Percentiles rank a stretch among this genome's conserved stretches.
Evolutionary conservation across 2,797 vertebrate genomes (phyloP).

Genomic region (Vespertilio murinus): DNA sequence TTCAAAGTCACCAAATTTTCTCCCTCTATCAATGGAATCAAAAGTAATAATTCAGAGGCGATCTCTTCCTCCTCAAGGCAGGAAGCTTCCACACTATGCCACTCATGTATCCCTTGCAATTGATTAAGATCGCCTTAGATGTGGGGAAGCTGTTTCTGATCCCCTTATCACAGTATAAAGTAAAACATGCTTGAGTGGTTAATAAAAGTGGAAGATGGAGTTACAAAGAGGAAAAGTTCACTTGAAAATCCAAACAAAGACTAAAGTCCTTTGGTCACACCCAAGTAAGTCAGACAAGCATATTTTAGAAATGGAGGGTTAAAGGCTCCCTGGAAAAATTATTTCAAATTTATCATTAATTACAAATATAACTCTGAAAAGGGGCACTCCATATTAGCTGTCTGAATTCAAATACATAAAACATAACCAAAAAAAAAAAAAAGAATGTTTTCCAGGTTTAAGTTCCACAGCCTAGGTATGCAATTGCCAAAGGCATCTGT

Average conservation of each 20-base stretch:
- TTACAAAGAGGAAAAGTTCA: conserved; percentile 80
- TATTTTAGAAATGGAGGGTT: conserved; percentile 46
- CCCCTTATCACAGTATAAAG: conserved; percentile 64
- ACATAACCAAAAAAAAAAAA: conserved; percentile 48
- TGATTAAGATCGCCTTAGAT: conserved; percentile 78
- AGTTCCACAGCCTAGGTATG: background rate
- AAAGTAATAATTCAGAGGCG: conserved; percentile 67
- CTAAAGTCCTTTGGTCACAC: conserved; percentile 70
- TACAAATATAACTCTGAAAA: conserved; percentile 27
- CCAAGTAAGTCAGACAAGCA: conserved; percentile 59
- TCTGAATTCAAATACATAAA: conserved; percentile 48
- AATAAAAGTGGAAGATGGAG: conserved; percentile 78
- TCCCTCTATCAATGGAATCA: conserved; percentile 73
- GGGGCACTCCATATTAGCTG: background rate
- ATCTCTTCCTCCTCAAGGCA: conserved; percentile 71
- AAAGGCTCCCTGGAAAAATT: background rate
- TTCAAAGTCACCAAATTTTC: conserved; percentile 71
- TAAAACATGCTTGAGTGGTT: conserved; percentile 72
- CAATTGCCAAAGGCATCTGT: conserved; percentile 66
- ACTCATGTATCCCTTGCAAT: conserved; percentile 75
- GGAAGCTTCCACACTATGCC: conserved; percentile 73
- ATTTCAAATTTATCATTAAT: conserved; percentile 42
- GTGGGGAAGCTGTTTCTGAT: conserved; percentile 67
- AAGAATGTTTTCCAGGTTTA: conserved; percentile 57
- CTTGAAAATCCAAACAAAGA: conserved; percentile 69